These are phyloP conservation scores for Anisognathus igniventris DNA, from an alignment of 2,797 vertebrate genomes.

Conservation along the genomic window DNA sequence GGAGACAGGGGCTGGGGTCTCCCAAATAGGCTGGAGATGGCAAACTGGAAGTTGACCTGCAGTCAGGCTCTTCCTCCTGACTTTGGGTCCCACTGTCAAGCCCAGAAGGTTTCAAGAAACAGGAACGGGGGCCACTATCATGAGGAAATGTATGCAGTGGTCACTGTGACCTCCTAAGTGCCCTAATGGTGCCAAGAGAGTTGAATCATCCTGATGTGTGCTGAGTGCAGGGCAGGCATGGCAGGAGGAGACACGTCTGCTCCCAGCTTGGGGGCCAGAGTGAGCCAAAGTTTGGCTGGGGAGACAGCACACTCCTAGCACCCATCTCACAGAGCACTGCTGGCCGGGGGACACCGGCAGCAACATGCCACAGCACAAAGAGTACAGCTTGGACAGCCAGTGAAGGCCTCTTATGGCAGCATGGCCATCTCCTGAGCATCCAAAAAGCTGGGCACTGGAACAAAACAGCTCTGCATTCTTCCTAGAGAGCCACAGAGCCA, in stretches of 20 bases:
- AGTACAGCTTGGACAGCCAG: neutral
- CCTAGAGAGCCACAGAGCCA: neutral
- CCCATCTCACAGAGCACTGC: rapidly evolving
- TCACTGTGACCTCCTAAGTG: neutral
- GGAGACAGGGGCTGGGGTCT: rapidly evolving
- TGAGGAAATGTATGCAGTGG: neutral
- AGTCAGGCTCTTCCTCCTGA: neutral
- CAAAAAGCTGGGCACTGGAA: neutral
- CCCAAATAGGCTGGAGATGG: neutral
- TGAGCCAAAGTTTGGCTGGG: neutral
- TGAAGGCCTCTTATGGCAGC: neutral
- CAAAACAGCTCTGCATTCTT: neutral
- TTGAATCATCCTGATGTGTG: neutral
- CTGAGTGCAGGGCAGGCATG: neutral
- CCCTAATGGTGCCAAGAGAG: neutral
- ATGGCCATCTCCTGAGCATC: neutral
- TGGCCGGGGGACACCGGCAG: neutral
- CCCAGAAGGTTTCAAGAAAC: neutral
- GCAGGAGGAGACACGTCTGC: neutral
- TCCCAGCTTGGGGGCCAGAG: neutral
- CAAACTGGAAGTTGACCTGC: neutral
- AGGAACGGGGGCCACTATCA: neutral
- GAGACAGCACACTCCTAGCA: rapidly evolving
- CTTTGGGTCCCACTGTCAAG: neutral
- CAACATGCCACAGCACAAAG: neutral